Conservation (phyloP, 2,888 invertebrate genomes). For the Cephus runcator region DNA sequence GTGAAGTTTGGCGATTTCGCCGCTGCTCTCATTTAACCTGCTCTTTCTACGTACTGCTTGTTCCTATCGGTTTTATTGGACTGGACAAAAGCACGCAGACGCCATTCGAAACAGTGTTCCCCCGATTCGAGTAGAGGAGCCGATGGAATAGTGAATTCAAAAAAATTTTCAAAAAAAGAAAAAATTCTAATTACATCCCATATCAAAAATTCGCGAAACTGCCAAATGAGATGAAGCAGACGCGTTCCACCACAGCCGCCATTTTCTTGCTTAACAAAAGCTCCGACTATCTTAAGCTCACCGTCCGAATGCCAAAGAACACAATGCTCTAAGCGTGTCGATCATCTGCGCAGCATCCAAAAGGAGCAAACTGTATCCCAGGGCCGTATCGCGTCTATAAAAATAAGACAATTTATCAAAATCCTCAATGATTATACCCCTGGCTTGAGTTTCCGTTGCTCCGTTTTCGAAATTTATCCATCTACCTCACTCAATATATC, state of each 20-base stretch:
- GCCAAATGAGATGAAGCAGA: neutral
- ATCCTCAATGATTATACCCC: neutral
- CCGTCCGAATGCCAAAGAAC: neutral
- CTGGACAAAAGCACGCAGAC: too few species aligned
- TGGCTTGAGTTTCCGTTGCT: neutral
- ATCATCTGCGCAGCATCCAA: neutral
- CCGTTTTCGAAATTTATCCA: neutral
- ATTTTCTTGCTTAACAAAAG: neutral
- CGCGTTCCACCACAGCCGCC: neutral
- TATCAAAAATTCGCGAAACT: neutral
- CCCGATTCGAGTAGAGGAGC: too few species aligned
- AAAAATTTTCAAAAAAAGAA: too few species aligned
- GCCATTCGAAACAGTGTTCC: too few species aligned
- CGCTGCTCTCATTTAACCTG: too few species aligned
- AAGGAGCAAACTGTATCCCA: neutral
- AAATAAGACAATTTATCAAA: neutral
- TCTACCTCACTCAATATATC: neutral
- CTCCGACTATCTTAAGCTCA: neutral
- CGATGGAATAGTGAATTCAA: neutral
- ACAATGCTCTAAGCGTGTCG: neutral
- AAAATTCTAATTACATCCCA: neutral
- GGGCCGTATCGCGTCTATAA: neutral
- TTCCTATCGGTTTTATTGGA: too few species aligned
- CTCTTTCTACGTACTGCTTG: too few species aligned
- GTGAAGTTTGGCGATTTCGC: too few species aligned